Conservation (phyloP, 2,888 invertebrate species). For the Epiblema foenella region DNA sequence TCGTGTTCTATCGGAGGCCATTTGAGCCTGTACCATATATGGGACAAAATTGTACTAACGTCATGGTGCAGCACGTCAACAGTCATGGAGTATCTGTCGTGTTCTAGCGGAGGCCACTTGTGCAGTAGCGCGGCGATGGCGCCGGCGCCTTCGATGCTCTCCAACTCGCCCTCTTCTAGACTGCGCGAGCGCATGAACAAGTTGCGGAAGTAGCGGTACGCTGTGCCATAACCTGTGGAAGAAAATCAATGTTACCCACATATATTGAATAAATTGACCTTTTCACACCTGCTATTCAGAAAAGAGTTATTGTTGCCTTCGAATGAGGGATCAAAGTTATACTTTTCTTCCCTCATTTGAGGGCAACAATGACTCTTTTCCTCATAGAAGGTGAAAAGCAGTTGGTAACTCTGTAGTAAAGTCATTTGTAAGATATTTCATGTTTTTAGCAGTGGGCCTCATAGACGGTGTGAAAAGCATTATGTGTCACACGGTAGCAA, state of each 20-base stretch:
- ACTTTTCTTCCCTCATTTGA: too few relatives aligned
- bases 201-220: constrained; percentile 57
- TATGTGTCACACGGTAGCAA: too few relatives aligned
- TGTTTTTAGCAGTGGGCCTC: too few relatives aligned
- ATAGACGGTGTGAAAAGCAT: too few relatives aligned
- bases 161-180: constrained; percentile 57
- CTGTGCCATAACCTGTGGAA: constrained; percentile 57
- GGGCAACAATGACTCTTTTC: too few relatives aligned
- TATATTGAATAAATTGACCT: too few relatives aligned
- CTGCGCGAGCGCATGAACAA: constrained; percentile 60
- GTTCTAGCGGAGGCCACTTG: constrained; percentile 84
- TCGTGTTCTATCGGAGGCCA: constrained; percentile 88
- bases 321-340: too few relatives aligned
- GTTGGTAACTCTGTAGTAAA: too few relatives aligned
- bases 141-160: constrained; percentile 54
- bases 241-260: neutral
- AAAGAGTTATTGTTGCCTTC: too few relatives aligned
- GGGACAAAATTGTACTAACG: constrained; percentile 72
- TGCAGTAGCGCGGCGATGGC: constrained; percentile 53
- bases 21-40: constrained; percentile 43
- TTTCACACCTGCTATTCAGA: too few relatives aligned
- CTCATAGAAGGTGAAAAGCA: too few relatives aligned
- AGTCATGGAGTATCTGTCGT: constrained; percentile 87
- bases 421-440: too few relatives aligned
- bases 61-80: constrained; percentile 87